A percentile compares a stretch with the other conserved stretches of the same genome.
These are phyloP conservation scores for Adelosebastes latens DNA, from an alignment of 2,797 vertebrate species.

Conservation along the genomic window DNA sequence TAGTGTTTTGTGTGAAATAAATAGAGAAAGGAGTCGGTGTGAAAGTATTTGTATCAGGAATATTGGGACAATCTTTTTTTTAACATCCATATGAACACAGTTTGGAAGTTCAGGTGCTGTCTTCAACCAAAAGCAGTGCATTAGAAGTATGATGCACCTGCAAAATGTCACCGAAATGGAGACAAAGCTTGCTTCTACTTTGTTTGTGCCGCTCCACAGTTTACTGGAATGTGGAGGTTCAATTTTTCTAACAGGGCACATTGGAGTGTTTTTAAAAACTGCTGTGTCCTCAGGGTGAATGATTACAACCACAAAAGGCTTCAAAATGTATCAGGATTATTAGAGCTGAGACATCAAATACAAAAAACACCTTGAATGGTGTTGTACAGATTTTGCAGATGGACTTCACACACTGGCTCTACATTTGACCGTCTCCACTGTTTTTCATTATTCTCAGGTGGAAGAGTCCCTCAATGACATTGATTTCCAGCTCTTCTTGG, in stretches of 20 bases:
- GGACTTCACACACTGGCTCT: not conserved
- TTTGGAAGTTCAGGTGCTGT: not conserved
- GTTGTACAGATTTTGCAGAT: not conserved
- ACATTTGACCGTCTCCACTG: not conserved
- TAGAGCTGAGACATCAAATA: not conserved
- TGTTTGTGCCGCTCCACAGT: not conserved
- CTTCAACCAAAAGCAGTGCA: not conserved
- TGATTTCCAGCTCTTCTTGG: slow-evolving; percentile 94
- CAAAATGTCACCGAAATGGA: slow-evolving; percentile 1
- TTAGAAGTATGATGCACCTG: not conserved
- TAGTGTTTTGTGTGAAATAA: not conserved
- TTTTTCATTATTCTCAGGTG: slow-evolving; percentile 83
- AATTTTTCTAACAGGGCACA: not conserved
- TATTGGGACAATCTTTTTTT: not conserved
- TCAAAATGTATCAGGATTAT: not conserved
- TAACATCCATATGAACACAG: not conserved
- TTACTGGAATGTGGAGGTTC: not conserved
- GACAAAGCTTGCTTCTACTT: not conserved
- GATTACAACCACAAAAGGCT: not conserved
- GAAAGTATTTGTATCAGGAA: not conserved
- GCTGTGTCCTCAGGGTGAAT: not conserved
- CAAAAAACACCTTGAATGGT: not conserved
- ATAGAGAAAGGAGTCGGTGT: not conserved
- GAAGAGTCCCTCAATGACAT: slow-evolving; percentile 96
- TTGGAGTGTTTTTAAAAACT: slow-evolving; percentile 4